Evolutionary conservation across 2,888 invertebrate species (phyloP).

Genomic region (Cheilosia impressa): DNA sequence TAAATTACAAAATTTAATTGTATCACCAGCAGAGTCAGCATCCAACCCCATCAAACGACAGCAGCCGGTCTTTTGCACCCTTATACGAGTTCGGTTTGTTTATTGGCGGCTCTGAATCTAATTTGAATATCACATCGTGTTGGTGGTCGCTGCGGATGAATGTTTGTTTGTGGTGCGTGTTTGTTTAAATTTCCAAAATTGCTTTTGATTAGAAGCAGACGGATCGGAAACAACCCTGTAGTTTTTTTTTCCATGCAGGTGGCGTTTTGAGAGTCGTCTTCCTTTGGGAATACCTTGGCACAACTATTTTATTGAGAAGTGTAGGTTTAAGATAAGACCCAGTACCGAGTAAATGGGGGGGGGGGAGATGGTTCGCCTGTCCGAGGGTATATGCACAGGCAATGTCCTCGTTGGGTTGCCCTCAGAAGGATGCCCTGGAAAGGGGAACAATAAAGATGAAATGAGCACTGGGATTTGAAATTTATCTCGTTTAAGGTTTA

Average conservation of each 20-base stretch:
- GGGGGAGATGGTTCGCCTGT: not conserved
- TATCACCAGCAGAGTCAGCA: constrained; percentile 12
- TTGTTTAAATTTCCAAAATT: constrained; percentile 31
- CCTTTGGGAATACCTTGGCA: not conserved
- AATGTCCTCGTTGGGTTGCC: not conserved
- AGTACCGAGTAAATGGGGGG: no score
- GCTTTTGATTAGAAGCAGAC: constrained; percentile 65
- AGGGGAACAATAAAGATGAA: constrained; percentile 29
- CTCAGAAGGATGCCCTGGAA: not conserved
- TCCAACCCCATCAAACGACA: not conserved
- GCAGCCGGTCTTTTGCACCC: not conserved
- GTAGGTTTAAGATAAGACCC: not conserved
- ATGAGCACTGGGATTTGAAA: constrained; percentile 39
- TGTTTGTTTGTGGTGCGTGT: not conserved
- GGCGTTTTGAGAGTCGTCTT: no score
- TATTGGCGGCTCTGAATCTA: constrained; percentile 46
- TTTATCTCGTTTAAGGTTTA: constrained; percentile 45
- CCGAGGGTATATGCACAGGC: not conserved
- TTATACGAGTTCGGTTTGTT: constrained; percentile 25
- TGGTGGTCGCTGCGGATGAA: not conserved
- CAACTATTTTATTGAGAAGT: not conserved
- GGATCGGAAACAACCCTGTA: not conserved
- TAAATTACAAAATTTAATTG: constrained; percentile 66
- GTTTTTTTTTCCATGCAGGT: not conserved
- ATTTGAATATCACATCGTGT: constrained; percentile 53